Conservation (phyloP, 2,113 vertebrate genomes). For the Rutilus rutilus region DNA sequence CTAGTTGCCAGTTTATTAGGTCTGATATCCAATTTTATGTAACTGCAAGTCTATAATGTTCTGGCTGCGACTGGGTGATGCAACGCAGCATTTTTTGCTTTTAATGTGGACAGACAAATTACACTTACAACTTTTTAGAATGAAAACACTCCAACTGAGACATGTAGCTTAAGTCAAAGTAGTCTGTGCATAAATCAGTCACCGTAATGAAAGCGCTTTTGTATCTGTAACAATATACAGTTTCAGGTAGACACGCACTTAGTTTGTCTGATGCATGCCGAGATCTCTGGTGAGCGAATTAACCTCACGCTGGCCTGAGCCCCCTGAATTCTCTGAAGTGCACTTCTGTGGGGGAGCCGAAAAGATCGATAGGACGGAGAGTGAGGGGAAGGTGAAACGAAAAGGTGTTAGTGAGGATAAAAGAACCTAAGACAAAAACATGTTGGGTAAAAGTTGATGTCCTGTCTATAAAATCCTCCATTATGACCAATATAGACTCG, state of each 20-base stretch:
- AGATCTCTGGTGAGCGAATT: neutral
- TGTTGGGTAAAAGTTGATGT: conserved; percentile 17
- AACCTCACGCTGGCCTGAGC: conserved; percentile 24
- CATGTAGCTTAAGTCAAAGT: neutral
- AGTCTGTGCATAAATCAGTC: neutral
- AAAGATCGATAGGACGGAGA: conserved; percentile 30
- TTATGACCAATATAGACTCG: conserved; percentile 61
- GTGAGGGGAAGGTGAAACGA: conserved; percentile 33
- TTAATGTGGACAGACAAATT: neutral
- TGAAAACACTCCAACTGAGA: neutral
- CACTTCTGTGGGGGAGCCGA: conserved; percentile 23
- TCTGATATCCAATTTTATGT: neutral
- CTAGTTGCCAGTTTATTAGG: neutral
- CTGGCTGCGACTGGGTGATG: neutral
- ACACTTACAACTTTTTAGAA: neutral
- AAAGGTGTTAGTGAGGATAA: conserved; percentile 58
- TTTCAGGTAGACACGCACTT: conserved; percentile 23
- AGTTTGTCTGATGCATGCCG: conserved; percentile 11
- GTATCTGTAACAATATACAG: conserved; percentile 40
- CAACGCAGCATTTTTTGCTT: neutral
- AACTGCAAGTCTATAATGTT: neutral
- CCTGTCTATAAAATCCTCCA: conserved; percentile 30
- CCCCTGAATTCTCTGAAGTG: conserved; percentile 42
- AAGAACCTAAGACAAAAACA: conserved; percentile 69
- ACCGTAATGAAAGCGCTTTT: conserved; percentile 7